phyloP scores from a whole-genome alignment of 1,140 invertebrate genomes.

The Zophobas atratus region DNA sequence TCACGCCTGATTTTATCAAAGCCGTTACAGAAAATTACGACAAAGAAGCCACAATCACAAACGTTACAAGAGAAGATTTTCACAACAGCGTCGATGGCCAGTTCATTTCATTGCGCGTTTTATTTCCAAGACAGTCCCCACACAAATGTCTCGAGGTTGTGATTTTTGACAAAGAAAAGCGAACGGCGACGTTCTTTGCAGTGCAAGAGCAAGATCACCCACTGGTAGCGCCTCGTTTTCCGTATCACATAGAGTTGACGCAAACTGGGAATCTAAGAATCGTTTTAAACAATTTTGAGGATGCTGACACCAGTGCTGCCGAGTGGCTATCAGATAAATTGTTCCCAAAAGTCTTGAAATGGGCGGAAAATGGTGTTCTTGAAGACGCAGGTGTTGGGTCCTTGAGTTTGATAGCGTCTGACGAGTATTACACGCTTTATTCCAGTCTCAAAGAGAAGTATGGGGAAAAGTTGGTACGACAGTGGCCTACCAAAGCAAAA shows the following conservation, averaged over 20 bases:
- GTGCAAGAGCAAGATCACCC: conserved; percentile 53
- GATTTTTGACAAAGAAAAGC: conserved; percentile 61
- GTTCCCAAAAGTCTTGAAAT: conserved; percentile 78
- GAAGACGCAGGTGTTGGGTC: conserved; percentile 71
- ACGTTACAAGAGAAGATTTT: conserved; percentile 52
- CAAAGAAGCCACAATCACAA: conserved; percentile 57
- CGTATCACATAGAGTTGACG: conserved; percentile 61
- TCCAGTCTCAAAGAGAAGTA: conserved; percentile 86
- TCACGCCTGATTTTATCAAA: conserved; percentile 57
- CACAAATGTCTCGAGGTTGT: conserved; percentile 64
- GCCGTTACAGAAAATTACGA: conserved; percentile 62
- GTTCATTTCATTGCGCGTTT: conserved; percentile 63
- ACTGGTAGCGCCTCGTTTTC: conserved; percentile 60
- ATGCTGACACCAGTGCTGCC: conserved; percentile 66
- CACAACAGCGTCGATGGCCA: conserved; percentile 48
- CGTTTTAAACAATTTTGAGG: conserved; percentile 56
- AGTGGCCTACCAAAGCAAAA: conserved; percentile 84
- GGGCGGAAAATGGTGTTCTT: conserved; percentile 70
- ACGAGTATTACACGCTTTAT: conserved; percentile 83
- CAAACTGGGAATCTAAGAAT: conserved; percentile 57
- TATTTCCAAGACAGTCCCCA: conserved; percentile 56
- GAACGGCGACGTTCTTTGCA: conserved; percentile 59
- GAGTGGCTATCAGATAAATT: conserved; percentile 73
- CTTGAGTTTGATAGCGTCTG: conserved; percentile 77
- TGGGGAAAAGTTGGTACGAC: conserved; percentile 79